These are phyloP conservation scores for Drosophila repleta DNA, from an alignment of 1,140 invertebrate species.

Conservation along the genomic window DNA sequence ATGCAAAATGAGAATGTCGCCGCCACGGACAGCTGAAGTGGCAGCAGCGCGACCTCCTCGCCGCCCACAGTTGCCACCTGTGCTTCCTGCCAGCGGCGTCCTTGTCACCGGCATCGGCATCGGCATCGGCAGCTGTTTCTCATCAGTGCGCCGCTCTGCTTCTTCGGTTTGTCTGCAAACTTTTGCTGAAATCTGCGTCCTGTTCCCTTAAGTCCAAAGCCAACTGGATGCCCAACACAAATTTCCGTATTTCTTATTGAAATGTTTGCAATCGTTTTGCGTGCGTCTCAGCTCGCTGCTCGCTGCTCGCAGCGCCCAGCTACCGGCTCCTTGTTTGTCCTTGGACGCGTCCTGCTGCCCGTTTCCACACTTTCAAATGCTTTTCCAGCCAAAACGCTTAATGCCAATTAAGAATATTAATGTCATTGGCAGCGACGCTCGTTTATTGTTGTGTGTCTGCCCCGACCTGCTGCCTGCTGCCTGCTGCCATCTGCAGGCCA, in stretches of 20 bases:
- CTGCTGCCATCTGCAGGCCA: neutral
- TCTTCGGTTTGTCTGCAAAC: slow-evolving; percentile 36
- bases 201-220: no score
- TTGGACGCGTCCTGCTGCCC: neutral
- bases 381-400: slow-evolving; percentile 54
- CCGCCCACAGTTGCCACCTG: neutral
- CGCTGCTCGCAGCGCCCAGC: no score
- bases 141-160: slow-evolving; percentile 10
- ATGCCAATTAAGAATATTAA: slow-evolving; percentile 80
- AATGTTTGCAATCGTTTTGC: slow-evolving; percentile 44
- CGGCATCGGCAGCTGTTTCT: slow-evolving; percentile 18
- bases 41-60: neutral
- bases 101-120: slow-evolving; percentile 1
- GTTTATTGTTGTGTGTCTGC: slow-evolving; percentile 34
- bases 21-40: neutral
- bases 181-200: slow-evolving; percentile 34
- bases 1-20: slow-evolving; percentile 28
- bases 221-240: slow-evolving; percentile 16
- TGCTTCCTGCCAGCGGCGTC: neutral
- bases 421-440: slow-evolving; percentile 64
- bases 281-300: neutral
- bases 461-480: neutral
- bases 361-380: slow-evolving; percentile 48
- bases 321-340: neutral
- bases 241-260: slow-evolving; percentile 48